Percentiles rank a stretch among this genome's conserved stretches.
Evolutionary conservation across 2,888 invertebrate species (phyloP).

Genomic region (Euzophera pinguis): DNA sequence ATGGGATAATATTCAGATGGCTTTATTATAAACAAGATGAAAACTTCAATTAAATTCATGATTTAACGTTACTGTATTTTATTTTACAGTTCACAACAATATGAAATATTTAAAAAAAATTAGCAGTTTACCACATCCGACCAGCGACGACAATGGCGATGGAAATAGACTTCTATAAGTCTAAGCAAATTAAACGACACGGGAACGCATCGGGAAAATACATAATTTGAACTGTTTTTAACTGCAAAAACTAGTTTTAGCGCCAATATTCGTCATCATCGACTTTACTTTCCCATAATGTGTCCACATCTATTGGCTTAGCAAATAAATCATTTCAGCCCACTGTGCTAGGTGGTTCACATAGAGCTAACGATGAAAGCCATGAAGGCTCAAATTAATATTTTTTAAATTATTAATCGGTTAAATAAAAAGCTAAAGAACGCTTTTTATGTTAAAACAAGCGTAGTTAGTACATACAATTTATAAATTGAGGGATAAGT

Average conservation of each 20-base stretch:
- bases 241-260: conserved; percentile 7
- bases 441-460: conserved; percentile 44
- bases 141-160: conserved; percentile 56
- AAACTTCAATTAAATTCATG: neutral
- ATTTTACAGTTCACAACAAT: too few relatives aligned
- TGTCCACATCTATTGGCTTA: conserved; percentile 47
- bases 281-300: conserved; percentile 52
- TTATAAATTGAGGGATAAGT: conserved; percentile 14
- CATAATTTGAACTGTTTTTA: conserved; percentile 28
- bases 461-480: conserved; percentile 42
- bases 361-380: conserved; percentile 43
- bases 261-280: conserved; percentile 35
- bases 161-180: conserved; percentile 61
- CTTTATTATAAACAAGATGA: neutral
- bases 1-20: neutral
- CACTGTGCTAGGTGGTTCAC: conserved; percentile 32
- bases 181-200: conserved; percentile 51
- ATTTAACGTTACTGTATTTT: neutral
- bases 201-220: conserved; percentile 59
- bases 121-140: conserved; percentile 38
- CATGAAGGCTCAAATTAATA: conserved; percentile 32
- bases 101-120: too few relatives aligned
- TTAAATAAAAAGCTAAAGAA: conserved; percentile 31
- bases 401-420: conserved; percentile 21
- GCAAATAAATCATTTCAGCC: conserved; percentile 49